phyloP scores from a whole-genome alignment of 2,113 vertebrate genomes.

The Bubalus kerabau region DNA sequence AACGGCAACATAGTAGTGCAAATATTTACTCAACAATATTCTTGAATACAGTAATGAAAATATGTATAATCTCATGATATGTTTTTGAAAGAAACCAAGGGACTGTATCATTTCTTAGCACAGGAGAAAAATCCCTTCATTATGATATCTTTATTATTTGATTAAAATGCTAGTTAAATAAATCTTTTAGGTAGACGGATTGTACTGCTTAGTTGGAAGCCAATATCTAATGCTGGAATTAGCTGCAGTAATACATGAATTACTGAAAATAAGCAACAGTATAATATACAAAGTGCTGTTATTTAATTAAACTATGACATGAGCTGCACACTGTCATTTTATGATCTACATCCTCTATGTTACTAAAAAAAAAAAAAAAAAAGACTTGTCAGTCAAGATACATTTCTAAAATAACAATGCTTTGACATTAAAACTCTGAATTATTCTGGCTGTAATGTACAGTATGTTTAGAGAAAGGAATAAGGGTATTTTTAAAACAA shows the following conservation, averaged over 20 bases:
- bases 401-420: background rate
- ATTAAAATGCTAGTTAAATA: constrained; percentile 72
- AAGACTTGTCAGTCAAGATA: background rate
- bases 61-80: constrained; percentile 73
- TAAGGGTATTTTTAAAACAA: background rate
- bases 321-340: constrained; percentile 29
- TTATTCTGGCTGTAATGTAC: background rate
- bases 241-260: constrained; percentile 33
- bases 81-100: constrained; percentile 71
- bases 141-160: constrained; percentile 66
- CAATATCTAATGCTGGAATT: background rate
- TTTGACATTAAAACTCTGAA: constrained; percentile 21
- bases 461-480: background rate
- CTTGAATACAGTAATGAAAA: constrained; percentile 78
- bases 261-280: constrained; percentile 33
- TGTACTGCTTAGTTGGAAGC: background rate
- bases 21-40: constrained; percentile 85
- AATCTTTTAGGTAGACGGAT: constrained; percentile 29
- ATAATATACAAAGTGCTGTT: constrained; percentile 24
- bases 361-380: background rate
- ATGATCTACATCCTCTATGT: background rate
- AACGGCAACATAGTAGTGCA: constrained; percentile 74
- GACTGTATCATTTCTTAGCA: constrained; percentile 66
- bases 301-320: constrained; percentile 49
- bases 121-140: constrained; percentile 49